Evolutionary conservation across 2,888 invertebrate species (phyloP), one percentile per base, ranked within the genome.

Genomic region (Malthinus flaveolus): DNA sequence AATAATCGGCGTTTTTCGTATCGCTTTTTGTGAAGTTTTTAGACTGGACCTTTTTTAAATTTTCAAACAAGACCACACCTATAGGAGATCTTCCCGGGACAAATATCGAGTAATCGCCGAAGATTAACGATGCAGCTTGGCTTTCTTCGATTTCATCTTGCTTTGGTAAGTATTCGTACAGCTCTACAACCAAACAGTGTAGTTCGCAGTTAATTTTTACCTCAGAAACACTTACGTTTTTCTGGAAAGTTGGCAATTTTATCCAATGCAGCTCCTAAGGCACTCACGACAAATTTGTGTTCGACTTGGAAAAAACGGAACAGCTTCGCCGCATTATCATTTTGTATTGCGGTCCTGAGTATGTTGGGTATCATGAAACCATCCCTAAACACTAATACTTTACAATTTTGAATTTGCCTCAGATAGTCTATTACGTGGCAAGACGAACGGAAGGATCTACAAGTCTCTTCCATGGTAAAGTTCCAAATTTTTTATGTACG

Each of bases 381-480:
- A 64, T 75, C 71, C 59, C 81, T 81, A 63, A 53, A 73, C 66
- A 54, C 46, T 56, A 32, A 50, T 52, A 52, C 47, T 33, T 37
- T 59, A 12, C 7, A 32, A 33, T 32, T 44, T 15, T n/a, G n/a
- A 13, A 7, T 7, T 2, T n/a, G 15, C 6, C 1, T 1, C 0
- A 23, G 42, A n/a, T 42, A 46, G 9, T 3, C 7, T 32, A 56
- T 59, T 75, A 82, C 82, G 73, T 80, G 11, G 86, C 85, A 67
- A 88, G 72, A 37, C 78, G 68, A n/a, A 82, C 80, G 1, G 86
- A 78, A 10, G 87, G 87, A 67, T 80, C 70, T 36, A 89, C 75
- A 9, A 88, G 68, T n/a, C 81, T 76, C 47, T 74, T 72, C 88
- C 88, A 89, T 1, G 83, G 71, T 49, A 87, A 71, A 53, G 75